Base-by-base conservation (phyloP, 2,113 vertebrate genomes). In the Turdus rufiventris region DNA sequence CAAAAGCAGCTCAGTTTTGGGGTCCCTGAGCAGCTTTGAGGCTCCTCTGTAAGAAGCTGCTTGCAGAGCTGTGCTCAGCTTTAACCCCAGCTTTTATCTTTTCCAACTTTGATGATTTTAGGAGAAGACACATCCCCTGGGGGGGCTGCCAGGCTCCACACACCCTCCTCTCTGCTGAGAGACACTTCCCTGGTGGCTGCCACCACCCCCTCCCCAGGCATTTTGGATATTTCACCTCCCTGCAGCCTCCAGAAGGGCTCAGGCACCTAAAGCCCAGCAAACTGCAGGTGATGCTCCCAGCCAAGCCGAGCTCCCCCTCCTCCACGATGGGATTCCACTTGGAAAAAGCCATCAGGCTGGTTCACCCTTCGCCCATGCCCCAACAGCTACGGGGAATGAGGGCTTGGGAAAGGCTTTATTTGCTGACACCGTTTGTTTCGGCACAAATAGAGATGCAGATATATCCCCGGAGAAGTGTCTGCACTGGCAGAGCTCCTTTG, bases 351-450 rank as follows among this genome's bases (percentile, higher is more conserved):
- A 89, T 9, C 24, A 4, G 81, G 81, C 85, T 51, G 89, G 66
- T 36, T 96, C 47, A 40, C 31, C 63, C 66, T 11, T 18, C 16
- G 5, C 73, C 87, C 10, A 0, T 53, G 90, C 80, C 65, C 75
- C 14, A 62, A 34, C 75, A 91, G 10, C 92, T 28, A 24, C 47
- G 1, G 54, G 88, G 87, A 94, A 7, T 2, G 26, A 80, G 60
- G 72, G n/a, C 94, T 94, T 96, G 95, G 92, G 95, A 96, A 97
- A 92, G 68, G 79, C 43, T 95, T 63, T 36, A 91, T 95, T 96
- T 96, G 95, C 96, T 97, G 96, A 95, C 96, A 93, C 57, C 16
- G 5, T 87, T 94, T 95, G 81, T 96, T 95, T 95, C 87, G 24
- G 87, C 81, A 85, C 33, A 96, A 97, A 82, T 80, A 93, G 0